Evolutionary conservation across 2,113 vertebrate species (phyloP).

Genomic region (Pelusios castaneus): DNA sequence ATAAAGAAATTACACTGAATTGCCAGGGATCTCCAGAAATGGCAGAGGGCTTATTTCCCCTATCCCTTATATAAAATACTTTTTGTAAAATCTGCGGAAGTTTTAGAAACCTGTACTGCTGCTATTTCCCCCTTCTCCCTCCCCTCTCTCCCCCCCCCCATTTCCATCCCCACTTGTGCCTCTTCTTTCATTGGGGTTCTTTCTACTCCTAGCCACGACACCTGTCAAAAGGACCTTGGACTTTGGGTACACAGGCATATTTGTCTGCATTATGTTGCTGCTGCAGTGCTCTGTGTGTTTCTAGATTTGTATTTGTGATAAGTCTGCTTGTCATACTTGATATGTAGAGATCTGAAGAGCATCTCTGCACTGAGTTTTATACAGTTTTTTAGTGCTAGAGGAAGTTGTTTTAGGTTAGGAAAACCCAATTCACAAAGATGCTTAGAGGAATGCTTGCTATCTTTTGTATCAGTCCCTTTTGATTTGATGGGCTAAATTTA

Average conservation of each 20-base stretch:
- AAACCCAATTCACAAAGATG: constrained; percentile 51
- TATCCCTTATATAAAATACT: not conserved
- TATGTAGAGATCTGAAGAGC: constrained; percentile 17
- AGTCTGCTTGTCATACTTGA: constrained; percentile 4
- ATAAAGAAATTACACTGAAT: constrained; percentile 5
- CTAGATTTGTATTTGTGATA: constrained; percentile 18
- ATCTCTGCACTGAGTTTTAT: constrained; percentile 65
- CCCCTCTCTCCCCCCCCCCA: too few species aligned
- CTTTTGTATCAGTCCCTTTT: constrained; percentile 51
- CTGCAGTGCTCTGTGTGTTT: not conserved
- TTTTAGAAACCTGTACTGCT: not conserved
- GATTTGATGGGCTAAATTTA: not conserved
- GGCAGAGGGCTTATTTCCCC: not conserved
- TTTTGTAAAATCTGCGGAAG: not conserved
- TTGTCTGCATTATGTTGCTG: not conserved
- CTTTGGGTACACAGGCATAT: not conserved
- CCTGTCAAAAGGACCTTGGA: not conserved
- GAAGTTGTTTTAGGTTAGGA: constrained; percentile 46
- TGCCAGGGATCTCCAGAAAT: constrained; percentile 51
- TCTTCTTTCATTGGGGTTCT: not conserved
- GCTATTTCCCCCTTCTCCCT: not conserved
- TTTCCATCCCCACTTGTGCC: not conserved
- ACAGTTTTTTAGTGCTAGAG: constrained; percentile 24
- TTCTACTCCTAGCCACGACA: not conserved
- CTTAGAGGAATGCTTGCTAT: constrained; percentile 41